These are phyloP conservation scores for Leuctra nigra DNA, from an alignment of 2,888 invertebrate genomes.

Conservation along the genomic window DNA sequence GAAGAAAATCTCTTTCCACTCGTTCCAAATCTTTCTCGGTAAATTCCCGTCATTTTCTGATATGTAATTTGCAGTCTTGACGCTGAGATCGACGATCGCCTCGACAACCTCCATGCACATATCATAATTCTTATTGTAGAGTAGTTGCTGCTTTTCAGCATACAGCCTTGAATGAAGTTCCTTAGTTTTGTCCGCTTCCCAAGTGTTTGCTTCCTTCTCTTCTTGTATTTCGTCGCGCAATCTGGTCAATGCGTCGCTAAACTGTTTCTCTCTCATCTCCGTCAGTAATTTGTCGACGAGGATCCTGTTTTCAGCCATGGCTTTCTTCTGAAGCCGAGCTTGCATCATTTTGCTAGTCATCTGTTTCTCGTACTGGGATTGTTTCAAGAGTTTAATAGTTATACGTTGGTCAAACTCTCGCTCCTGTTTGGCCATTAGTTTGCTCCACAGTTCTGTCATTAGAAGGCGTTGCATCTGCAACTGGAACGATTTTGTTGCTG, in stretches of 20 bases:
- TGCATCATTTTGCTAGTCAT: conserved; percentile 56
- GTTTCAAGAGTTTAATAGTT: conserved; percentile 50
- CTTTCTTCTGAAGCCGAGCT: conserved; percentile 51
- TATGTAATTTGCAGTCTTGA: conserved; percentile 47
- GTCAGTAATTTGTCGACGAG: conserved; percentile 46
- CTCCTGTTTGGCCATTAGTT: conserved; percentile 47
- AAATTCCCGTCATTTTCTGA: conserved; percentile 40
- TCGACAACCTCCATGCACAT: conserved; percentile 48
- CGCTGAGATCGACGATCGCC: conserved; percentile 50
- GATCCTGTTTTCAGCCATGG: conserved; percentile 48
- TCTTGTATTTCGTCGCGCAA: not conserved
- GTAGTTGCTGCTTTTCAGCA: conserved; percentile 46
- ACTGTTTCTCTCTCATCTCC: conserved; percentile 42
- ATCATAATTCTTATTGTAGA: conserved; percentile 41
- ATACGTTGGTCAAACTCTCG: conserved; percentile 45
- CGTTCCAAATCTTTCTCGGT: conserved; percentile 44
- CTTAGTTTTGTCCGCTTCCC: conserved; percentile 31
- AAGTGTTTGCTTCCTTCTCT: not conserved
- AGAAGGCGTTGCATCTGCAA: conserved; percentile 46
- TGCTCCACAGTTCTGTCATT: conserved; percentile 47
- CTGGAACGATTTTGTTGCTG: conserved; percentile 45
- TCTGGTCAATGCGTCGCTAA: conserved; percentile 33
- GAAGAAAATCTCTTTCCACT: conserved; percentile 52
- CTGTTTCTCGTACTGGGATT: conserved; percentile 59
- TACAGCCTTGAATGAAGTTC: conserved; percentile 50